A percentile compares a stretch with the other conserved stretches of the same genome.
phyloP scores from a whole-genome alignment of 2,888 invertebrate species.

The Calephelis perditalis region DNA sequence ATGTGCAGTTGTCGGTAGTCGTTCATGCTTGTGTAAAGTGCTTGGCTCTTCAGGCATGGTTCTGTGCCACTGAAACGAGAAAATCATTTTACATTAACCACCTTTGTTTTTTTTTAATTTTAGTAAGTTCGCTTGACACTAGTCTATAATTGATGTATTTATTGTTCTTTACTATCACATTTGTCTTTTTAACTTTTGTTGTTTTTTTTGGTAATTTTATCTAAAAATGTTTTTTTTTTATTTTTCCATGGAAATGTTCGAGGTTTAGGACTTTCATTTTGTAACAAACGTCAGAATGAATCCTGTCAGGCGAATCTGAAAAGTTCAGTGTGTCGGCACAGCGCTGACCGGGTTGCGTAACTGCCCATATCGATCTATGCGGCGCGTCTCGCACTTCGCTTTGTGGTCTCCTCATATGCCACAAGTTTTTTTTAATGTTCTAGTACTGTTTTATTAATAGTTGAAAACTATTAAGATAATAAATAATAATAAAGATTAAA shows the following conservation, averaged over 20 bases:
- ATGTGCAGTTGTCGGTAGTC: constrained; percentile 31
- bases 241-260: no score
- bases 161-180: background rate
- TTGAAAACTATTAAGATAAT: background rate
- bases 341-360: constrained; percentile 72
- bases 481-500: no score
- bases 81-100: constrained; percentile 21
- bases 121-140: background rate
- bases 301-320: constrained; percentile 26
- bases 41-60: constrained; percentile 41
- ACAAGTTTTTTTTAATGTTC: constrained; percentile 18
- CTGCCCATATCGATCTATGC: constrained; percentile 69
- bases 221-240: no score
- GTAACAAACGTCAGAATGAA: background rate
- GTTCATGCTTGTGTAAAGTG: constrained; percentile 46
- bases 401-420: constrained; percentile 45
- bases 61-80: constrained; percentile 36
- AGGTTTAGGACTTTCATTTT: no score
- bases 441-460: background rate
- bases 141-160: background rate
- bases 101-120: background rate
- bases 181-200: background rate
- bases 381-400: constrained; percentile 52
- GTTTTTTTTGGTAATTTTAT: no score
- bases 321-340: constrained; percentile 44